These are phyloP conservation scores for Pantherophis alleghaniensis DNA, from an alignment of 2,797 vertebrate genomes.

Conservation along the genomic window DNA sequence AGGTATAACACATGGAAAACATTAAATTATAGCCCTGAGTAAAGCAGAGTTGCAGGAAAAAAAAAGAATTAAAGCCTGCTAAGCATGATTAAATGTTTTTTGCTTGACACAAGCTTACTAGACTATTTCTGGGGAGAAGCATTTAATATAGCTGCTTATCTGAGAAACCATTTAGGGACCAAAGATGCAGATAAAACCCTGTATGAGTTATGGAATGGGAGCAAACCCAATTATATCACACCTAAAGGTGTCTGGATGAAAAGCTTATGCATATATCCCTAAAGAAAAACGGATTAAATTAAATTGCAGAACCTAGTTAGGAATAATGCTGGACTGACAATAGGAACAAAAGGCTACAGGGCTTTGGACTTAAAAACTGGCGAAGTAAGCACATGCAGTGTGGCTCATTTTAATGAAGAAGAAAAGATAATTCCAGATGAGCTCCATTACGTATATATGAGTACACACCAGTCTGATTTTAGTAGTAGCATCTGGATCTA, in stretches of 20 bases:
- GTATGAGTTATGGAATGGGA: background rate
- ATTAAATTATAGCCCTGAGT: background rate
- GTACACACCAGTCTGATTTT: background rate
- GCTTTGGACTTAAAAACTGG: background rate
- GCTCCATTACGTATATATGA: background rate
- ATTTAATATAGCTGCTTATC: background rate
- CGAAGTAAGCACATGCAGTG: background rate
- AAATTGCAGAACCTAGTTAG: background rate
- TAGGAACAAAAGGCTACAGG: background rate
- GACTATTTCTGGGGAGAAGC: background rate
- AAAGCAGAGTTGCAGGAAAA: background rate
- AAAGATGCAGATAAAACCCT: background rate
- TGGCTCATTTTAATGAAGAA: background rate
- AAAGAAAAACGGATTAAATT: background rate
- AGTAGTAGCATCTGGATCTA: background rate
- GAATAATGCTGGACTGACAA: background rate
- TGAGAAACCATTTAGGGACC: background rate
- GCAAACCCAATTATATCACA: background rate
- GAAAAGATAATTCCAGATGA: background rate
- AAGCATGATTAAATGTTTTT: background rate
- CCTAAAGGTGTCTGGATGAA: background rate
- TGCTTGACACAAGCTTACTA: background rate
- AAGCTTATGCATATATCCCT: background rate
- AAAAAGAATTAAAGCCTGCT: background rate
- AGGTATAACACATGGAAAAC: background rate